Evolutionary conservation across 2,888 invertebrate genomes (phyloP).

Genomic region (Synergus itoensis): DNA sequence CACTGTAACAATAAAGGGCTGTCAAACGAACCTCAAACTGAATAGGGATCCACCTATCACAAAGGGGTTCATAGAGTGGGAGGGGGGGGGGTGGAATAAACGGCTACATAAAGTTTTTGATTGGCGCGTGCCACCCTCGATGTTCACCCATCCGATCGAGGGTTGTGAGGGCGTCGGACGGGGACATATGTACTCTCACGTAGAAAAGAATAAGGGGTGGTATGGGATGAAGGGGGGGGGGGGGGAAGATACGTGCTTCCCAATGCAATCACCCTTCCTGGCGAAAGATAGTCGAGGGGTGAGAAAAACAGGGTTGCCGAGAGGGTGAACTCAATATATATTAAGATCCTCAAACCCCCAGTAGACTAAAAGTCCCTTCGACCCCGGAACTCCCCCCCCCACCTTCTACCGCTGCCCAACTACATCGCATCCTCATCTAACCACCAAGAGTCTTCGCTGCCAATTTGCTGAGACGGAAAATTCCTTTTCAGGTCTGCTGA

Average conservation of each 20-base stretch:
- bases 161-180: constrained; percentile 15
- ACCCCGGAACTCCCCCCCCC: neutral
- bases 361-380: constrained; percentile 5
- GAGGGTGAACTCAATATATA: constrained; percentile 39
- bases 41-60: neutral
- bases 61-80: too few relatives aligned
- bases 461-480: constrained; percentile 39
- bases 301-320: constrained; percentile 1
- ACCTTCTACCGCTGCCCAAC: neutral
- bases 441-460: constrained; percentile 7
- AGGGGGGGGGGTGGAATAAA: neutral
- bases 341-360: constrained; percentile 18
- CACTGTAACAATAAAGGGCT: constrained; percentile 18
- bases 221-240: neutral
- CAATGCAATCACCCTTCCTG: constrained; percentile 32
- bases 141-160: constrained; percentile 17
- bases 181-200: constrained; percentile 32
- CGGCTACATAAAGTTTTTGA: constrained; percentile 30
- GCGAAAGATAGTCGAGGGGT: constrained; percentile 27
- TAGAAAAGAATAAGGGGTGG: neutral
- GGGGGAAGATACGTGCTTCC: constrained; percentile 11
- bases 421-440: neutral
- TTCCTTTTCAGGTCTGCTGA: constrained; percentile 18
- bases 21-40: constrained; percentile 19
- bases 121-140: constrained; percentile 36